Evolutionary conservation across 2,888 invertebrate genomes (phyloP).

Genomic region (Pyrrhia umbra): DNA sequence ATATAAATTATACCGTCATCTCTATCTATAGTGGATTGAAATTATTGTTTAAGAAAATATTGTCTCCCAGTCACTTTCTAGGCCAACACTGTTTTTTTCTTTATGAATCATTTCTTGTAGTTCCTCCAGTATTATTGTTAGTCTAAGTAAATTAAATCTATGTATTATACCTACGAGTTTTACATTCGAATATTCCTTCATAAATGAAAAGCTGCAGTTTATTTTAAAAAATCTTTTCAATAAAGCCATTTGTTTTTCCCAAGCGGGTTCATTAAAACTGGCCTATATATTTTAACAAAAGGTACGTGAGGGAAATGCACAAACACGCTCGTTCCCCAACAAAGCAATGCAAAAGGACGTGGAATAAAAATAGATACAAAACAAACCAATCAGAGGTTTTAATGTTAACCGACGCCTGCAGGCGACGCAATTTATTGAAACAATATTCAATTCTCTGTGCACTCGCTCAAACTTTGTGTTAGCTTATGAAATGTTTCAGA

Average conservation of each 20-base stretch:
- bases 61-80: too few species aligned
- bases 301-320: slow-evolving; percentile 43
- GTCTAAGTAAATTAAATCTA: not conserved
- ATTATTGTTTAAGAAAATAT: too few species aligned
- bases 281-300: slow-evolving; percentile 43
- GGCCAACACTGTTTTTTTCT: too few species aligned
- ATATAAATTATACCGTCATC: too few species aligned
- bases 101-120: not conserved
- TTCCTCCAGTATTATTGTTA: not conserved
- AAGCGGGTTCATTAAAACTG: slow-evolving; percentile 41
- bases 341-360: slow-evolving; percentile 15
- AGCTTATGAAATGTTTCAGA: slow-evolving; percentile 15
- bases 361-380: slow-evolving; percentile 41
- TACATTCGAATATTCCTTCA: not conserved
- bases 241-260: slow-evolving; percentile 31
- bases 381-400: slow-evolving; percentile 45
- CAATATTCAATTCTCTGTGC: slow-evolving; percentile 29
- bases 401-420: slow-evolving; percentile 33
- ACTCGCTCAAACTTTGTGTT: slow-evolving; percentile 17
- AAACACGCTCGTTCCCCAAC: slow-evolving; percentile 35
- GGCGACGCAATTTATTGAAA: slow-evolving; percentile 28
- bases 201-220: not conserved
- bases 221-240: slow-evolving; percentile 39
- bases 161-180: not conserved
- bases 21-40: too few species aligned